Evolutionary conservation across 35 echinoderm and acorn worm genomes (phyloP), one percentile per base, ranked within the genome.

Genomic region (Patiria miniata): DNA sequence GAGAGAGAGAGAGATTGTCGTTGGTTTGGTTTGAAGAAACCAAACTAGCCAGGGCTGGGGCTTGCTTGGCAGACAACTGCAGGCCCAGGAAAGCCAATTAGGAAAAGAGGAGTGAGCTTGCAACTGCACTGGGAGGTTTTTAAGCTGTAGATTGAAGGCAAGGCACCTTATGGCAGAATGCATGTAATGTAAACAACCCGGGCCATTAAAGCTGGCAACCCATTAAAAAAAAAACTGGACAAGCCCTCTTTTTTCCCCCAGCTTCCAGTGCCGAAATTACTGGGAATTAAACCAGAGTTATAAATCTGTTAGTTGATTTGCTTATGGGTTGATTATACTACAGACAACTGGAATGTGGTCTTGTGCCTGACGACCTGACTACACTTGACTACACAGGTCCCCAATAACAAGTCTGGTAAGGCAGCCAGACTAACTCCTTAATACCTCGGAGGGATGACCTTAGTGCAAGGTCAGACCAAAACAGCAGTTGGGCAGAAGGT

Each of bases 1-100:
- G 1, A 73, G 14, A 0, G 15, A 73, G 18, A 30, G 29, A 73
- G 34, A 30, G 34, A 32, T 23, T 73, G 65, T 60, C 28, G 57
- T 60, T 18, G 28, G 57, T 2, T 7, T 73, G 65, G 34, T 8
- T n/a, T 18, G 34, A 34, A 30, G 26, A 73, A 73, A 36, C 19
- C 19, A 60, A 60, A 60, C 57, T n/a, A 47, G 42, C 42, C 8
- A 8, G 8, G 21, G 61, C 65, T 23, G 9, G 57, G 65, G 65
- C 65, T 73, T 26, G 65, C 65, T 34, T 10, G 26, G 34, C 65
- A 36, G 65, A 73, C 26, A 30, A 73, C 65, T 73, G 65, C 65
- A 73, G 65, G 65, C 7, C 65, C 65, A 73, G 65, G 65, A 73
- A 73, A 73, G 65, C 65, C 65, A 73, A 73, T 73, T 73, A 73